phyloP scores from a whole-genome alignment of 2,797 vertebrate genomes.

The Artibeus lituratus region DNA sequence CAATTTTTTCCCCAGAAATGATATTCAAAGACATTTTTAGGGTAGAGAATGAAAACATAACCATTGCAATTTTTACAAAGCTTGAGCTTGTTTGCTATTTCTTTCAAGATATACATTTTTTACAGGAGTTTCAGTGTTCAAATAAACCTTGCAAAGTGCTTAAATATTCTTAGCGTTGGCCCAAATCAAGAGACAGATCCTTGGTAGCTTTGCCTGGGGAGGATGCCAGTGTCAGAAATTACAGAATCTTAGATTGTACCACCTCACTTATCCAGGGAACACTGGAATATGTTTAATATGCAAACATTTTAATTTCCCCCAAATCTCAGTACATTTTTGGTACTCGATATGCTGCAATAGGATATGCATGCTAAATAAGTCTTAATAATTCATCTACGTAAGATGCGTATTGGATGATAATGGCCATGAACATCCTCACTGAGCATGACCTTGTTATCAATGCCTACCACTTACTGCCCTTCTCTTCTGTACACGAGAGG shows the following conservation, averaged over 20 bases:
- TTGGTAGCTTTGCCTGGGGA: not conserved
- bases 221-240: not conserved
- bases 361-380: not conserved
- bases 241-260: not conserved
- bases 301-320: not conserved
- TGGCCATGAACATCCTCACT: not conserved
- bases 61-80: not conserved
- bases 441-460: not conserved
- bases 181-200: not conserved
- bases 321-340: not conserved
- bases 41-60: not conserved
- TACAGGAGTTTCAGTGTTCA: not conserved
- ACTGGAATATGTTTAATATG: not conserved
- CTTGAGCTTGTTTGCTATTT: not conserved
- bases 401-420: not conserved
- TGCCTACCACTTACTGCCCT: not conserved
- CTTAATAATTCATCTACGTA: not conserved
- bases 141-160: not conserved
- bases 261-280: not conserved
- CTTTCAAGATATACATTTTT: not conserved
- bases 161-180: not conserved
- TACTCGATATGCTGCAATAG: not conserved
- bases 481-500: not conserved
- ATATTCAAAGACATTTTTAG: conserved; percentile 21
- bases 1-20: conserved; percentile 24